phyloP scores from a whole-genome alignment of 1,140 invertebrate genomes.

The Vollenhovia emeryi region DNA sequence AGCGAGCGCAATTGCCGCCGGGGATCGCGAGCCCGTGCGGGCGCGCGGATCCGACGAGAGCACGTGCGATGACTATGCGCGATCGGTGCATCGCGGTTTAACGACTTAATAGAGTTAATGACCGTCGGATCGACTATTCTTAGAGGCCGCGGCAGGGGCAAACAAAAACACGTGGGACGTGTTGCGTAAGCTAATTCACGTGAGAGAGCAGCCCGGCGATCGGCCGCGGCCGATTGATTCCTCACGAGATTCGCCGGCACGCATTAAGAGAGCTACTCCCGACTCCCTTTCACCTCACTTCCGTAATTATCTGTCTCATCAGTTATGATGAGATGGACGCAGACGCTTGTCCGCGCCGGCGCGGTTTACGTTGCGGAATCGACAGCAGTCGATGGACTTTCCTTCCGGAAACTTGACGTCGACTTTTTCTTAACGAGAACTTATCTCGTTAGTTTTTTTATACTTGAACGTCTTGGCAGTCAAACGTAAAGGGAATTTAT shows the following conservation, averaged over 20 bases:
- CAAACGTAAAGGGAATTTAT: neutral
- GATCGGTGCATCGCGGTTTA: constrained; percentile 31
- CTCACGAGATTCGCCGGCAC: constrained; percentile 37
- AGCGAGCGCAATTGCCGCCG: constrained; percentile 23
- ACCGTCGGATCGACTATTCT: constrained; percentile 46
- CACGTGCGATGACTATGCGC: constrained; percentile 47
- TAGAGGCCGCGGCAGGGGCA: constrained; percentile 19
- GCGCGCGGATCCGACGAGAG: neutral
- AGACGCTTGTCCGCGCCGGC: neutral
- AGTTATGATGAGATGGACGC: neutral
- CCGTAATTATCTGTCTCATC: constrained; percentile 43
- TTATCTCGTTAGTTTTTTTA: neutral
- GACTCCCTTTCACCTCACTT: constrained; percentile 1
- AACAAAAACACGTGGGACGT: constrained; percentile 45
- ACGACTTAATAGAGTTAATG: constrained; percentile 64
- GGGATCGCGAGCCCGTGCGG: neutral
- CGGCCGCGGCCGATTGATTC: constrained; percentile 46
- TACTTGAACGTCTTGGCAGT: neutral
- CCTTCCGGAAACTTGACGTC: neutral
- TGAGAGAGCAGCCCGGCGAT: constrained; percentile 34
- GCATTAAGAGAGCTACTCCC: constrained; percentile 11
- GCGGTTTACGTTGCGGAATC: no score
- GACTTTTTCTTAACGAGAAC: neutral
- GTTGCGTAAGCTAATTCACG: constrained; percentile 51
- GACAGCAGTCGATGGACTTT: neutral